Conservation (phyloP, 2,888 invertebrate species). For the Clusia tigrina region DNA sequence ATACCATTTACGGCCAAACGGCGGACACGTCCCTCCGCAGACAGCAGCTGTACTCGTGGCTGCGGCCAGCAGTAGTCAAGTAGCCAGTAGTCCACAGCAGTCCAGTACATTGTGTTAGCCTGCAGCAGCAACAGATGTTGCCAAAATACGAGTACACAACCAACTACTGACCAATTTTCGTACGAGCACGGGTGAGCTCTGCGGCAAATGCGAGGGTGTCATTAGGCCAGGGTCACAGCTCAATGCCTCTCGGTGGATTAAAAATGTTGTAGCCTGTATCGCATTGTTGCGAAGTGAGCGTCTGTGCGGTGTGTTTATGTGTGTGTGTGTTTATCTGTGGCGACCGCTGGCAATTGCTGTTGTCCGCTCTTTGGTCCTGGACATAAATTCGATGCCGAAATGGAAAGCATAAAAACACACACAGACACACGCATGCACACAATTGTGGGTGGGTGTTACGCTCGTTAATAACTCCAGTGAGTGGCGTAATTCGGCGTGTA, state of each 20-base stretch:
- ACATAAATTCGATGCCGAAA: neutral
- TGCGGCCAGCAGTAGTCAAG: neutral
- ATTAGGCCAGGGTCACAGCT: neutral
- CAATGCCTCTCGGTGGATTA: neutral
- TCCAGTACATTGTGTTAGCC: neutral
- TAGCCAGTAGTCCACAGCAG: neutral
- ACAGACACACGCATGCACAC: neutral
- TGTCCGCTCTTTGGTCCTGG: neutral
- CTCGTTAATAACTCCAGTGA: neutral
- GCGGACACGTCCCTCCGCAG: too few species aligned
- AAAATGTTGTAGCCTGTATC: neutral
- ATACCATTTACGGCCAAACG: too few species aligned
- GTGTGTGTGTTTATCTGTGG: too few species aligned
- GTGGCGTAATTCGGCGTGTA: neutral
- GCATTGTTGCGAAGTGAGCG: too few species aligned
- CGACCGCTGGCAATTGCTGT: neutral
- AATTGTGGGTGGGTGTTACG: neutral
- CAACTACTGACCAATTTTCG: neutral
- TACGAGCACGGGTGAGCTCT: too few species aligned
- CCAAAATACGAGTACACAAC: neutral
- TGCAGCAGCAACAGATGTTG: neutral
- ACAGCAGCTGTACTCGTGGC: too few species aligned
- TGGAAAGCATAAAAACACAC: too few species aligned
- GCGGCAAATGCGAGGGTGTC: neutral
- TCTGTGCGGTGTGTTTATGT: too few species aligned